phyloP scores from a whole-genome alignment of 2,113 vertebrate genomes.

The Chaetura pelagica region DNA sequence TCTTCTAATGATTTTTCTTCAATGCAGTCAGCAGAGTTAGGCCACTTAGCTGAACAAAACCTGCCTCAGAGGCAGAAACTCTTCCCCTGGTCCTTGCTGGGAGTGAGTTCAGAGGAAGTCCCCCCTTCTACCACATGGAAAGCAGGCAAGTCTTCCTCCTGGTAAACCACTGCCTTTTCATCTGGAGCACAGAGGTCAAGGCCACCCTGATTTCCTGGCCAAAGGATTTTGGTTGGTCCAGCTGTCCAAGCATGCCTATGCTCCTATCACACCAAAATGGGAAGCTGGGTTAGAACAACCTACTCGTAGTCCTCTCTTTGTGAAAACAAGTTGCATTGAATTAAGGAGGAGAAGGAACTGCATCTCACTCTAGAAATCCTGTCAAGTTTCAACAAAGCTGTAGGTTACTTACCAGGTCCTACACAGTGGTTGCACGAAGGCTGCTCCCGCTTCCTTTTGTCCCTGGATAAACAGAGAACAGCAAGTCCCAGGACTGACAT shows the following conservation, averaged over 20 bases:
- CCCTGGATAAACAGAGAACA: neutral
- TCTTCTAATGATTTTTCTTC: neutral
- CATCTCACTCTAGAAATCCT: neutral
- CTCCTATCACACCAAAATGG: neutral
- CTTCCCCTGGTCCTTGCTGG: neutral
- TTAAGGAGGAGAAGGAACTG: neutral
- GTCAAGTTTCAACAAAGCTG: neutral
- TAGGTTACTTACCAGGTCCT: neutral
- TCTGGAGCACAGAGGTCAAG: neutral
- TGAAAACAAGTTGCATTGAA: neutral
- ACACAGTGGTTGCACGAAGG: accelerated
- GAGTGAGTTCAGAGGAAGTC: neutral
- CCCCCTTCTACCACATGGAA: neutral
- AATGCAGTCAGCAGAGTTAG: neutral
- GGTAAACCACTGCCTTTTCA: neutral
- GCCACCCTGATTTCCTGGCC: neutral
- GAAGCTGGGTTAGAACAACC: neutral
- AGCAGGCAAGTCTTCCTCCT: neutral
- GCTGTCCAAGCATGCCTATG: neutral
- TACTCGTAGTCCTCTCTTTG: neutral
- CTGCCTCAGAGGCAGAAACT: neutral
- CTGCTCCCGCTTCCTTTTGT: neutral
- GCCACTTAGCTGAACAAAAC: neutral
- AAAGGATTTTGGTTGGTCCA: neutral
- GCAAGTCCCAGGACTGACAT: neutral